A percentile compares a stretch with the other conserved stretches of the same genome.
Conservation (phyloP, 2,888 invertebrate genomes). For the Limnephilus auricula region DNA sequence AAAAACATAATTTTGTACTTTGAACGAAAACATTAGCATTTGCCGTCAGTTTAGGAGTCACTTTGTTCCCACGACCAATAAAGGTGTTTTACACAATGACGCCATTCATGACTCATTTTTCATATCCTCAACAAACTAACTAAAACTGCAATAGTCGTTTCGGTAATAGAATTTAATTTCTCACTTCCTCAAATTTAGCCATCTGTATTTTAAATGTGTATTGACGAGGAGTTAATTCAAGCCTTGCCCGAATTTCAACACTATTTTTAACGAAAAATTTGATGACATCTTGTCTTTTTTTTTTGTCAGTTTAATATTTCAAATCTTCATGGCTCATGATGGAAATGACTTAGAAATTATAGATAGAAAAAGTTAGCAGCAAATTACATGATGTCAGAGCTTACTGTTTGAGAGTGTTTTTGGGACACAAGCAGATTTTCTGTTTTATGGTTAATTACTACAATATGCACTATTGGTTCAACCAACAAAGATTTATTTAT, state of each 20-base stretch:
- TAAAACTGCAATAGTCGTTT: background rate
- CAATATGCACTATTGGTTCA: background rate
- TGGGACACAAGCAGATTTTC: background rate
- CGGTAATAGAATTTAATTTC: background rate
- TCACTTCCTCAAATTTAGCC: background rate
- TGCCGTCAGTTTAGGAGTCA: background rate
- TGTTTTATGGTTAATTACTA: background rate
- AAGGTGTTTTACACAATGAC: background rate
- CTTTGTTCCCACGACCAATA: background rate
- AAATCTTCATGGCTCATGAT: background rate
- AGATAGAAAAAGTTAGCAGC: background rate
- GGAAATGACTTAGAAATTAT: background rate
- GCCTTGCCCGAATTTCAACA: background rate
- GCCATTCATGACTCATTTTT: background rate
- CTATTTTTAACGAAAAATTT: background rate
- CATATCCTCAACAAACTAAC: background rate
- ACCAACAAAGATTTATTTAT: background rate
- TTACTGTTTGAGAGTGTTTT: background rate
- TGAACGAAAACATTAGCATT: background rate
- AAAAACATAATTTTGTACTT: background rate
- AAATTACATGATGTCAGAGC: background rate
- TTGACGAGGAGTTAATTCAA: background rate
- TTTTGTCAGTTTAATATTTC: background rate
- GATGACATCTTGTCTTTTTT: background rate
- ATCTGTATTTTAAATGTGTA: background rate